phyloP scores from a whole-genome alignment of 2,888 invertebrate genomes.

The Steromphala cineraria region DNA sequence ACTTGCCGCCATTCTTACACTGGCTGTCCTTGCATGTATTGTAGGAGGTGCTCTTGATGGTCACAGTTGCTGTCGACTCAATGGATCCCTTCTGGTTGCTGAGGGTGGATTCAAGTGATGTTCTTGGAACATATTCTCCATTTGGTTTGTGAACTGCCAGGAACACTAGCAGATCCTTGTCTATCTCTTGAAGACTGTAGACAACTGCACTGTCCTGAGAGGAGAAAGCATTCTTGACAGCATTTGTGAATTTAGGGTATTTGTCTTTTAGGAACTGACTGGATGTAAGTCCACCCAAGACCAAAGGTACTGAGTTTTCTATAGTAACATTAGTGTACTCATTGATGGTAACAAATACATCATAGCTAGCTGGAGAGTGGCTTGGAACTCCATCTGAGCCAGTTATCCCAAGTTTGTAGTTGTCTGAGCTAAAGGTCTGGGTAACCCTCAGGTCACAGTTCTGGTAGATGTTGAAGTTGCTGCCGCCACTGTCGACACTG shows the following conservation, averaged over 20 bases:
- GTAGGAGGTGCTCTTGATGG: constrained; percentile 50
- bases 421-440: constrained; percentile 32
- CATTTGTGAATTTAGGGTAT: constrained; percentile 76
- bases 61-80: constrained; percentile 47
- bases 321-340: constrained; percentile 88
- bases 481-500: constrained; percentile 74
- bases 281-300: constrained; percentile 85
- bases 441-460: constrained; percentile 87
- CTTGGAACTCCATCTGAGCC: constrained; percentile 93
- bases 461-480: constrained; percentile 80
- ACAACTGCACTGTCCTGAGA: constrained; percentile 30
- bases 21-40: constrained; percentile 78
- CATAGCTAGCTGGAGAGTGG: constrained; percentile 80
- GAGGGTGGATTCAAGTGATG: constrained; percentile 40
- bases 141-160: constrained; percentile 77
- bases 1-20: constrained; percentile 77
- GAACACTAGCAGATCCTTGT: constrained; percentile 49
- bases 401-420: constrained; percentile 83
- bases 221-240: constrained; percentile 31
- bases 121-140: constrained; percentile 78
- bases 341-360: constrained; percentile 88
- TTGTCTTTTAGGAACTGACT: constrained; percentile 85
- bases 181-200: constrained; percentile 37
- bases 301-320: constrained; percentile 87
- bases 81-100: constrained; percentile 39